Evolutionary conservation across 2,797 vertebrate genomes (phyloP).

Genomic region (Strix occidentalis): DNA sequence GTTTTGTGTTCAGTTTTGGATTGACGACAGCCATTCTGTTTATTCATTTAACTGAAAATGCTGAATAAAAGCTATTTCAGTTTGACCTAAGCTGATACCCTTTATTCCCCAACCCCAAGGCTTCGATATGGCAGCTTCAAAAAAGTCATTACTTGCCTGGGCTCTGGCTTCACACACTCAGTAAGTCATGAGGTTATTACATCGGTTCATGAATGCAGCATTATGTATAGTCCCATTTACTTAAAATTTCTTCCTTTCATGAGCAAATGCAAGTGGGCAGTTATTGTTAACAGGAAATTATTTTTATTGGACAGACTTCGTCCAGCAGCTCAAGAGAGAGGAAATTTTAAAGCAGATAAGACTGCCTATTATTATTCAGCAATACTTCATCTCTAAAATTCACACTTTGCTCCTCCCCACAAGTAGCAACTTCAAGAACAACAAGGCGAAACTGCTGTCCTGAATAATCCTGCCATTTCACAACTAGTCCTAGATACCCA

Average conservation of each 20-base stretch:
- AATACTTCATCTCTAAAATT: background rate
- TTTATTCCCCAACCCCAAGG: background rate
- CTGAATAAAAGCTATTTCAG: slow-evolving; percentile 30
- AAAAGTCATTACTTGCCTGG: slow-evolving; percentile 7
- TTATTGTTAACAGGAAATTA: background rate
- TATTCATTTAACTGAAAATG: slow-evolving; percentile 7
- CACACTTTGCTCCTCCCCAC: slow-evolving; percentile 3
- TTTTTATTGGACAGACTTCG: slow-evolving; percentile 20
- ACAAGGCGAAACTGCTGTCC: background rate
- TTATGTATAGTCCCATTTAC: slow-evolving; percentile 2
- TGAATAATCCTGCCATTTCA: slow-evolving; percentile 8
- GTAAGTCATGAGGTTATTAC: slow-evolving; percentile 30
- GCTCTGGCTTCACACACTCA: slow-evolving; percentile 27
- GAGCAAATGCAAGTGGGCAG: background rate
- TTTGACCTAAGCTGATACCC: background rate
- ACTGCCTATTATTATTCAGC: slow-evolving; percentile 1
- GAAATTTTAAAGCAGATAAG: slow-evolving; percentile 27
- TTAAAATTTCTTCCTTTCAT: slow-evolving; percentile 16
- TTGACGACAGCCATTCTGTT: background rate
- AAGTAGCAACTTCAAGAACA: background rate
- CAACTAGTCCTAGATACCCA: background rate
- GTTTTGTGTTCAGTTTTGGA: background rate
- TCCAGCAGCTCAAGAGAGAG: slow-evolving; percentile 23
- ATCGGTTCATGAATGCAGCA: slow-evolving; percentile 36
- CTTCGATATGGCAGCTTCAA: background rate